Evolutionary conservation across 2,113 vertebrate genomes (phyloP).

Genomic region (Chinchilla lanigera): DNA sequence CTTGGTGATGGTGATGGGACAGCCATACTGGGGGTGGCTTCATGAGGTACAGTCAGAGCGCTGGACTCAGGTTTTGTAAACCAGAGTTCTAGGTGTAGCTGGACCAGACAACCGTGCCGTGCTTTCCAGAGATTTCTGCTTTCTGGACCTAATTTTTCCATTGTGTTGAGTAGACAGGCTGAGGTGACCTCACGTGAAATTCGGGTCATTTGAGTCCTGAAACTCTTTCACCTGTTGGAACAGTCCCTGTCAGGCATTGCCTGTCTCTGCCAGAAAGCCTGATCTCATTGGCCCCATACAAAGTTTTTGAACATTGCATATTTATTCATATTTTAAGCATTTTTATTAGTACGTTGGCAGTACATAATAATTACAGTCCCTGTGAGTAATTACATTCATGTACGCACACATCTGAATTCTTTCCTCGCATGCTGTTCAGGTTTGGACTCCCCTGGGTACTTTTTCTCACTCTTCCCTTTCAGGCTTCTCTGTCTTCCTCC

Average conservation of each 20-base stretch:
- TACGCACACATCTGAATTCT: not conserved
- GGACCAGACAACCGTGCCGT: not conserved
- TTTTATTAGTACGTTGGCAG: not conserved
- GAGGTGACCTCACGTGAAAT: not conserved
- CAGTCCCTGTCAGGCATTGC: not conserved
- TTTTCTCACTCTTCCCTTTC: not conserved
- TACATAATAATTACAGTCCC: not conserved
- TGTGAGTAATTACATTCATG: not conserved
- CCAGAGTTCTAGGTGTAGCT: not conserved
- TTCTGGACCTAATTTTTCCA: not conserved
- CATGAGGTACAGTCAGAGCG: not conserved
- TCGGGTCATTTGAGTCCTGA: not conserved
- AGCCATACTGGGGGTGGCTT: not conserved
- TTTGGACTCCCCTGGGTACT: not conserved
- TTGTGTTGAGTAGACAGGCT: not conserved
- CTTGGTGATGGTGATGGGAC: not conserved
- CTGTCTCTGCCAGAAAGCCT: not conserved
- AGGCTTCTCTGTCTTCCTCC: not conserved
- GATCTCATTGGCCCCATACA: not conserved
- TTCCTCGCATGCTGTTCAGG: not conserved
- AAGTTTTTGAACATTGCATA: not conserved
- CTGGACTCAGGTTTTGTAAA: not conserved
- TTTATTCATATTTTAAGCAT: not conserved
- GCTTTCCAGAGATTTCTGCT: not conserved
- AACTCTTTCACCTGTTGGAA: not conserved